phyloP scores from a whole-genome alignment of 1,140 invertebrate species.

The Cheumatopsyche charites region DNA sequence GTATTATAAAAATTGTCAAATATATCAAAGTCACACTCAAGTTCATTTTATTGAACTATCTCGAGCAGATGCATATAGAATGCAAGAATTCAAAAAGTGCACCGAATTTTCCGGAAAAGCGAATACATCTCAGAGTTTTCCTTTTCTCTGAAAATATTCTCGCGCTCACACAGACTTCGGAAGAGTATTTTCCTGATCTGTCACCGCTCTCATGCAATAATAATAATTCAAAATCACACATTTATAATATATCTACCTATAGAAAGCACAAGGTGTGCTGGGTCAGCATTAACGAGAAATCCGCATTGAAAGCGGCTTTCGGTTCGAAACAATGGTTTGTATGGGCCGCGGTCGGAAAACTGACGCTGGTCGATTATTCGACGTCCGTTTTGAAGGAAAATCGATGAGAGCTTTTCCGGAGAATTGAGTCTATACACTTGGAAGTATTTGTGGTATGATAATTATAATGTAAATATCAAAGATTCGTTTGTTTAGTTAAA shows the following conservation, averaged over 20 bases:
- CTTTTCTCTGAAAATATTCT: slow-evolving; percentile 1
- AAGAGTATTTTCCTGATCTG: slow-evolving; percentile 23
- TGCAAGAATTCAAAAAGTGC: background rate
- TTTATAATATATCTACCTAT: no score
- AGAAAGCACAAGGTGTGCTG: background rate
- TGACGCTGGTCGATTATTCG: slow-evolving; percentile 23
- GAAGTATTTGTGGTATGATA: no score
- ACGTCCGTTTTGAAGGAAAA: background rate
- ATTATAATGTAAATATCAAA: no score
- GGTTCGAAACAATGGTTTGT: slow-evolving; percentile 25
- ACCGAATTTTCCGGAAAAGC: slow-evolving; percentile 5
- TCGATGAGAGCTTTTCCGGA: slow-evolving; percentile 16
- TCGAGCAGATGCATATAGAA: background rate
- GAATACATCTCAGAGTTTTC: background rate
- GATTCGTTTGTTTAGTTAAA: no score
- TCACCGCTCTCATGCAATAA: slow-evolving; percentile 7
- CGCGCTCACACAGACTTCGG: background rate
- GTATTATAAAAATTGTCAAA: no score
- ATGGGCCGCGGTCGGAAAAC: background rate
- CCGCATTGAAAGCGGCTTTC: slow-evolving; percentile 32
- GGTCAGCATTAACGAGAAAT: slow-evolving; percentile 31
- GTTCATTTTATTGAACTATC: no score
- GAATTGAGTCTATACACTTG: no score
- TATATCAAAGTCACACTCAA: no score
- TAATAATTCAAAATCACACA: no score